Evolutionary conservation across 2,797 vertebrate genomes (phyloP).

Genomic region (Falco novaeseelandiae): DNA sequence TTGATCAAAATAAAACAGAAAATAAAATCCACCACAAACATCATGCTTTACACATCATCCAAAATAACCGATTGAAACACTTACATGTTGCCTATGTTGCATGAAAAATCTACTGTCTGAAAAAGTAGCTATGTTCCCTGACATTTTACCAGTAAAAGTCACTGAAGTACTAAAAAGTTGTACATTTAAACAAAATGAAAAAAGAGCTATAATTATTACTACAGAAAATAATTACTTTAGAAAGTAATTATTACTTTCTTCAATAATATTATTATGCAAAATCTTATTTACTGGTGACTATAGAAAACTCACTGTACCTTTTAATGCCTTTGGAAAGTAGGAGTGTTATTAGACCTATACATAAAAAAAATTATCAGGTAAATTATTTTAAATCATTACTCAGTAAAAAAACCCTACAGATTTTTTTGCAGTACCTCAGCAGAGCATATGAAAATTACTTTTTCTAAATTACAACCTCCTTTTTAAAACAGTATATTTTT

Average conservation of each 20-base stretch:
- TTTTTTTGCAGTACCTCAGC: background rate
- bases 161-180: background rate
- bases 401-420: background rate
- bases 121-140: background rate
- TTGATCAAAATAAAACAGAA: background rate
- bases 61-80: background rate
- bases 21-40: background rate
- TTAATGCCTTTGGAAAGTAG: background rate
- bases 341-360: background rate
- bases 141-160: background rate
- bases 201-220: background rate
- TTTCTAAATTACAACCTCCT: background rate
- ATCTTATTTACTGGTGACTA: background rate
- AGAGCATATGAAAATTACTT: background rate
- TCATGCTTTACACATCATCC: accelerated
- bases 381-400: background rate
- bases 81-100: background rate
- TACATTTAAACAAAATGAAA: background rate
- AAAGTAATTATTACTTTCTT: background rate
- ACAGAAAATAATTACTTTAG: background rate
- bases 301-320: background rate
- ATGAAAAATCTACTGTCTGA: background rate
- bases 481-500: background rate
- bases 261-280: background rate
- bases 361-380: background rate